Conservation (phyloP, 2,797 vertebrate species). For the Myotis planiceps region DNA sequence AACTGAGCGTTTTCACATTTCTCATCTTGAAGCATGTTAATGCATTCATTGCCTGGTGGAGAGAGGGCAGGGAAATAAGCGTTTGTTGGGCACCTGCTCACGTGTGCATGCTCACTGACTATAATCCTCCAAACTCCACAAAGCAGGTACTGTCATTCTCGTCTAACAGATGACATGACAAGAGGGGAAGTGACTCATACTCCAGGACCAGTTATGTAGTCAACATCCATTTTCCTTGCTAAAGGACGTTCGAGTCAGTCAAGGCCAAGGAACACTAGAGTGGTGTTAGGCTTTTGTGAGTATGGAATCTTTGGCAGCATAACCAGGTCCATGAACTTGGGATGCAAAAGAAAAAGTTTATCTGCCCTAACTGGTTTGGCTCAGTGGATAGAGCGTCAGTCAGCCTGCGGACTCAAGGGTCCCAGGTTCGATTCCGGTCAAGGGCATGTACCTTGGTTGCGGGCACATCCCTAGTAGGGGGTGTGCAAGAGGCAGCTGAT, state of each 20-base stretch:
- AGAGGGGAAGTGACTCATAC: background rate
- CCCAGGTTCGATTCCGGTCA: no score
- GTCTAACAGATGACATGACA: background rate
- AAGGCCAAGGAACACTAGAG: background rate
- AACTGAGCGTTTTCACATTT: background rate
- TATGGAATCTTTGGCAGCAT: background rate
- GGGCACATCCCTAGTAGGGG: no score
- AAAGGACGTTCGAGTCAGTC: background rate
- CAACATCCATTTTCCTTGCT: background rate
- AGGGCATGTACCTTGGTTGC: no score
- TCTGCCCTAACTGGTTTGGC: no score
- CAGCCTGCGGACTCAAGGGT: no score
- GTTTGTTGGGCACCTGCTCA: background rate
- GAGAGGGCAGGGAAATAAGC: background rate
- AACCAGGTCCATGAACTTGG: background rate
- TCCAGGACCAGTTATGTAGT: background rate
- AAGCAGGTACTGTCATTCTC: background rate
- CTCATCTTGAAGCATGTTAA: background rate
- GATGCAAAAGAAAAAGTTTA: background rate
- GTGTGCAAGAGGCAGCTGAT: no score
- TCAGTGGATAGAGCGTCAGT: no score
- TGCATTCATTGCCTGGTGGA: background rate
- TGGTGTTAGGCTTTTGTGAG: background rate
- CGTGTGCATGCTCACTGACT: rapidly evolving
- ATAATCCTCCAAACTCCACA: background rate